Evolutionary conservation across 2,888 invertebrate genomes (phyloP).

Genomic region (Sinopyrophorus schimmeli): DNA sequence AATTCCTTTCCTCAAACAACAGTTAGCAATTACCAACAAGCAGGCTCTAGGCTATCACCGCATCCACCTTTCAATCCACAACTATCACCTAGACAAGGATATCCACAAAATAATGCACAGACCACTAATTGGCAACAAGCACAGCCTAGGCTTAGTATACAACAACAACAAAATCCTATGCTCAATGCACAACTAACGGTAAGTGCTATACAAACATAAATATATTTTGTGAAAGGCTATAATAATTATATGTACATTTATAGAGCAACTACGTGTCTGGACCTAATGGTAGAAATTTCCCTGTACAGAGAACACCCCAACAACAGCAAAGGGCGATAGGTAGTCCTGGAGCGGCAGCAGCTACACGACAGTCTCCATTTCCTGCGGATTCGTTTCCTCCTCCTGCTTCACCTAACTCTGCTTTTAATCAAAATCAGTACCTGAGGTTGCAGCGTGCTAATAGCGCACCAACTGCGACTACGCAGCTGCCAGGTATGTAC

Average conservation of each 20-base stretch:
- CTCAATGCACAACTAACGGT: conserved; percentile 83
- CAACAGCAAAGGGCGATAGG: conserved; percentile 55
- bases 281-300: conserved; percentile 40
- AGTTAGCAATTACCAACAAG: conserved; percentile 49
- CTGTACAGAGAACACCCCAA: conserved; percentile 40
- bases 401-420: conserved; percentile 59
- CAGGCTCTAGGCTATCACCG: conserved; percentile 60
- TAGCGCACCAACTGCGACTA: conserved; percentile 61
- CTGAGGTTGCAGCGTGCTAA: conserved; percentile 64
- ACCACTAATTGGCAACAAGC: conserved; percentile 51
- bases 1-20: conserved; percentile 46
- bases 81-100: conserved; percentile 55
- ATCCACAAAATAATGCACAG: conserved; percentile 38
- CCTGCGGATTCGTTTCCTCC: conserved; percentile 59
- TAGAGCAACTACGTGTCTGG: conserved; percentile 45
- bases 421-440: conserved; percentile 53
- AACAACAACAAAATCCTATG: conserved; percentile 86
- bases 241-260: not conserved
- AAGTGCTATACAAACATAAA: no score
- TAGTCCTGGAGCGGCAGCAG: conserved; percentile 58
- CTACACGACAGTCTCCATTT: conserved; percentile 61
- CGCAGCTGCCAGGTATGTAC: conserved; percentile 63
- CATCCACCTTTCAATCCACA: conserved; percentile 62
- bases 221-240: not conserved
- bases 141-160: conserved; percentile 65